A percentile compares a stretch with the other conserved stretches of the same genome.
Conservation (phyloP, 2,888 invertebrate genomes). For the Macaria liturata region DNA sequence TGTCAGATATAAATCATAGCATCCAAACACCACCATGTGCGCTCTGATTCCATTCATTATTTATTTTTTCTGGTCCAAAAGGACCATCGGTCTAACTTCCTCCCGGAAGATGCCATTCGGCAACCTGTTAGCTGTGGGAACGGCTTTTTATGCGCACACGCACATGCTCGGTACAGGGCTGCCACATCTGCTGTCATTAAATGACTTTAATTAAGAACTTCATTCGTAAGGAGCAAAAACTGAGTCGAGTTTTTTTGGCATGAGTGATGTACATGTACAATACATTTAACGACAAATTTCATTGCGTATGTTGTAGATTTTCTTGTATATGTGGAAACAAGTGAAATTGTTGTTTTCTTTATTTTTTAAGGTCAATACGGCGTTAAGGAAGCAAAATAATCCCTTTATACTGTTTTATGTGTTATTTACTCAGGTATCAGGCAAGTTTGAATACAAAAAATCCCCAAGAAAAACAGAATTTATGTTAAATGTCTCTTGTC, state of each 20-base stretch:
- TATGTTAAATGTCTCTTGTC: too few species aligned
- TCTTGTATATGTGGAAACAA: too few species aligned
- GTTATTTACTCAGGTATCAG: too few species aligned
- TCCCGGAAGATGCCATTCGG: constrained; percentile 76
- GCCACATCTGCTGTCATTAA: constrained; percentile 50
- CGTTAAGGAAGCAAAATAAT: too few species aligned
- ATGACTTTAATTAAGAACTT: constrained; percentile 42
- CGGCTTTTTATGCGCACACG: constrained; percentile 58
- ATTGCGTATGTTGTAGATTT: too few species aligned
- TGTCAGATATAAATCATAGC: constrained; percentile 68
- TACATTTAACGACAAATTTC: constrained; percentile 8
- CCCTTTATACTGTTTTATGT: too few species aligned
- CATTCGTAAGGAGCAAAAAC: constrained; percentile 11
- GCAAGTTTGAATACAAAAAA: too few species aligned
- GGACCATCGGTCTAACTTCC: constrained; percentile 78
- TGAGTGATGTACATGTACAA: constrained; percentile 11
- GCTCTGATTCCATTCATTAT: constrained; percentile 61
- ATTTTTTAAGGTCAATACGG: too few species aligned
- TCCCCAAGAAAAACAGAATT: too few species aligned
- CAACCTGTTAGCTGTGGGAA: constrained; percentile 80
- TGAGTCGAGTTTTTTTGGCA: constrained; percentile 11
- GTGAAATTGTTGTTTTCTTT: too few species aligned
- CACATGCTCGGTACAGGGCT: constrained; percentile 53
- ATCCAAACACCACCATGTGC: constrained; percentile 62
- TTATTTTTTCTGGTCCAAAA: constrained; percentile 60